Conservation (phyloP, 2,797 vertebrate genomes). For the Pangasius djambal region DNA sequence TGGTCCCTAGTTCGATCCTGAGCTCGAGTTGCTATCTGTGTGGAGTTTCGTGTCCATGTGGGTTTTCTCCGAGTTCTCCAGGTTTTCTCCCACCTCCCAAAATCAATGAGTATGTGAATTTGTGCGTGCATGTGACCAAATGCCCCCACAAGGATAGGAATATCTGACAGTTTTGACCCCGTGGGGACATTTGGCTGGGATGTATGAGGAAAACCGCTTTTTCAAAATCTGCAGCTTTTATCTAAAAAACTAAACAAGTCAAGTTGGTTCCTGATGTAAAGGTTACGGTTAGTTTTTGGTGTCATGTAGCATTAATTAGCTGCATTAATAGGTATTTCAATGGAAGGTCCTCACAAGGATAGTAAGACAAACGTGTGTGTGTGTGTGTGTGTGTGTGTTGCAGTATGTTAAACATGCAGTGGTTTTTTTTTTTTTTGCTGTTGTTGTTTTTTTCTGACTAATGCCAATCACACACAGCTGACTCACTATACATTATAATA, state of each 20-base stretch:
- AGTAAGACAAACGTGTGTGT: not conserved
- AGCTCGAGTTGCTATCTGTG: not conserved
- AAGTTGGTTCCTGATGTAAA: not conserved
- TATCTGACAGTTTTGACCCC: not conserved
- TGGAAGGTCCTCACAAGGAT: not conserved
- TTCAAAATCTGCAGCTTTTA: not conserved
- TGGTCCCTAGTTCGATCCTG: not conserved
- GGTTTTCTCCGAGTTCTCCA: not conserved
- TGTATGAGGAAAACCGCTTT: not conserved
- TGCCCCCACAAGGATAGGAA: not conserved
- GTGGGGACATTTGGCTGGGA: not conserved
- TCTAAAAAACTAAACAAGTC: not conserved
- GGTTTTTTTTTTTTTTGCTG: not conserved
- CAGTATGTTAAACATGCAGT: not conserved
- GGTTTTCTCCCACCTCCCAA: not conserved
- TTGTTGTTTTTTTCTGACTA: not conserved
- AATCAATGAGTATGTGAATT: not conserved
- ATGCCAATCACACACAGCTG: slow-evolving; percentile 7
- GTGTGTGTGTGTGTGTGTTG: not conserved
- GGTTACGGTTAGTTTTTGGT: not conserved
- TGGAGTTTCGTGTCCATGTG: not conserved
- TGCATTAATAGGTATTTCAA: not conserved
- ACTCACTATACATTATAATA: not conserved
- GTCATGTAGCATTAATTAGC: not conserved
- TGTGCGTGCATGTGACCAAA: not conserved